These are phyloP conservation scores for Apantesis nais DNA, from an alignment of 2,888 invertebrate genomes.

Conservation along the genomic window DNA sequence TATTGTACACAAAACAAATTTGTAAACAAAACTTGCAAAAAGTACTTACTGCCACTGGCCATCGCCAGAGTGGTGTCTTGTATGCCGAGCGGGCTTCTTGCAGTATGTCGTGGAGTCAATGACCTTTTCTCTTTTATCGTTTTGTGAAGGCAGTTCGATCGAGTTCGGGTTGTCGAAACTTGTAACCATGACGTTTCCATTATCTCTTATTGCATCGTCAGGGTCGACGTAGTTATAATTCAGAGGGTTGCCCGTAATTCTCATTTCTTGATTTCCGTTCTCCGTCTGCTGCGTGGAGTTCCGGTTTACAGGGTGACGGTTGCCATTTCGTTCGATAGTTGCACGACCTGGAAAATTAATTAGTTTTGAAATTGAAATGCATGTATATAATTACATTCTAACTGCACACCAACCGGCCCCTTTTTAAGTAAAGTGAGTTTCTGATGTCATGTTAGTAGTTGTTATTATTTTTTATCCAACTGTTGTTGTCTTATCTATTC, in stretches of 20 bases:
- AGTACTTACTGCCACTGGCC: slow-evolving; percentile 83
- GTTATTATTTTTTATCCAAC: too few relatives aligned
- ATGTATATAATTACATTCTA: too few relatives aligned
- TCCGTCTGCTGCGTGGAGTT: slow-evolving; percentile 68
- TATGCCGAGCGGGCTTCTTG: slow-evolving; percentile 84
- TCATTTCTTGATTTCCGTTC: slow-evolving; percentile 85
- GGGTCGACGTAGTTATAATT: slow-evolving; percentile 89
- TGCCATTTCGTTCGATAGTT: slow-evolving; percentile 85
- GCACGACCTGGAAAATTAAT: slow-evolving; percentile 79
- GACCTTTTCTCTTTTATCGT: slow-evolving; percentile 65
- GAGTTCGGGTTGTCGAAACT: slow-evolving; percentile 92
- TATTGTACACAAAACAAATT: background rate
- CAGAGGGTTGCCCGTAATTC: slow-evolving; percentile 92
- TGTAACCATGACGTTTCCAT: slow-evolving; percentile 85
- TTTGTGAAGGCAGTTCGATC: slow-evolving; percentile 87
- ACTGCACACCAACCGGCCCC: too few relatives aligned
- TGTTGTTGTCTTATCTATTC: too few relatives aligned
- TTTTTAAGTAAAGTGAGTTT: too few relatives aligned
- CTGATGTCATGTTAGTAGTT: too few relatives aligned
- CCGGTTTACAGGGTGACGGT: slow-evolving; percentile 75
- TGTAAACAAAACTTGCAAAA: slow-evolving; percentile 20
- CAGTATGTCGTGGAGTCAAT: slow-evolving; percentile 90
- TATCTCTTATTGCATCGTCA: slow-evolving; percentile 85
- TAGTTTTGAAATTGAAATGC: too few relatives aligned
- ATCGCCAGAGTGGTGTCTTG: slow-evolving; percentile 74